These are phyloP conservation scores for Mobula birostris DNA, from an alignment of 2,113 vertebrate species.

Conservation along the genomic window DNA sequence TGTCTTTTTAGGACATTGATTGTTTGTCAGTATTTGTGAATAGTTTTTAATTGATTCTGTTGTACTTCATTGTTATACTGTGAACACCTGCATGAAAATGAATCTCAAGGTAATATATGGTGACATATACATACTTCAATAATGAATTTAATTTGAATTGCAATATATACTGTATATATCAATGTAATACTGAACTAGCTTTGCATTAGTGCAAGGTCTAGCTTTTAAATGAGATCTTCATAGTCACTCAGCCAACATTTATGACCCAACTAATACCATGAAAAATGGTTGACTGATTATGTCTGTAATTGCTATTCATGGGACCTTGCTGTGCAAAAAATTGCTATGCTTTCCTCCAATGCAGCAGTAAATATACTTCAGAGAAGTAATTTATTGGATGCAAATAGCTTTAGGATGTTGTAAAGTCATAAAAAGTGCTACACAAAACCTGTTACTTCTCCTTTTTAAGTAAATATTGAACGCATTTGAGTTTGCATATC, in stretches of 20 bases:
- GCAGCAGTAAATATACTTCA: neutral
- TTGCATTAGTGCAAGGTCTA: neutral
- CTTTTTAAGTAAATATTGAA: neutral
- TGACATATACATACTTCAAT: too few relatives aligned
- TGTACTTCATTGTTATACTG: too few relatives aligned
- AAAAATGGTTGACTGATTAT: neutral
- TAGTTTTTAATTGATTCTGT: too few relatives aligned
- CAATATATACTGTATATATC: neutral
- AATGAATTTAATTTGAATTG: too few relatives aligned
- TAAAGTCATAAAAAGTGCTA: neutral
- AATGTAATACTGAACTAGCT: neutral
- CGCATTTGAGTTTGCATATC: neutral
- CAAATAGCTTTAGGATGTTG: neutral
- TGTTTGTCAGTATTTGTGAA: too few relatives aligned
- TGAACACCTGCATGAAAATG: too few relatives aligned
- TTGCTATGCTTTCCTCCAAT: neutral
- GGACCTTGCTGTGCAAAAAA: neutral
- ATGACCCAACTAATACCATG: neutral
- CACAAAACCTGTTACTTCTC: neutral
- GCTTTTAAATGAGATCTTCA: neutral
- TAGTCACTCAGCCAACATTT: neutral
- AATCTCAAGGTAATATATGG: too few relatives aligned
- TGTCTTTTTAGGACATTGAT: too few relatives aligned
- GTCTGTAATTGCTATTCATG: neutral
- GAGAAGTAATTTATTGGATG: neutral